Percentiles rank a stretch among this genome's conserved stretches.
Evolutionary conservation across 37 sponge, comb jelly and placozoan species (phyloP).

Genomic region (Aphrocallistes beatrix): DNA sequence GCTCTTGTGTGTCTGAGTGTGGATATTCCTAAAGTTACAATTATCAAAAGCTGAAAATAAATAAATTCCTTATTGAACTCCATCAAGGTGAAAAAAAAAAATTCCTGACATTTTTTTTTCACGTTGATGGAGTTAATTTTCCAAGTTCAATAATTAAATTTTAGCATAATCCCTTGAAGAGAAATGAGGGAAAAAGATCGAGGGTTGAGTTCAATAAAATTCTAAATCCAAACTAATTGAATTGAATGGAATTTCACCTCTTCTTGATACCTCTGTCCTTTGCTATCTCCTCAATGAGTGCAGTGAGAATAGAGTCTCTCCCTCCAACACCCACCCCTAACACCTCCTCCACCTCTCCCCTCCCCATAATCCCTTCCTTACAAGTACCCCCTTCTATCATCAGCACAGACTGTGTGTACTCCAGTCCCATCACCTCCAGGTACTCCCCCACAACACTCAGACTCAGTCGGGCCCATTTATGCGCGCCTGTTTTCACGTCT

Average conservation of each 20-base stretch:
- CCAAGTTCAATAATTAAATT: neutral
- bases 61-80: too few relatives aligned
- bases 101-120: too few relatives aligned
- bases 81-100: too few relatives aligned
- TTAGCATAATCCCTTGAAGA: too few relatives aligned
- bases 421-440: neutral
- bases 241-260: too few relatives aligned
- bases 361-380: neutral
- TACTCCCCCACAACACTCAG: neutral
- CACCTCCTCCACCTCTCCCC: neutral
- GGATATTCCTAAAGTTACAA: neutral
- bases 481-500: neutral
- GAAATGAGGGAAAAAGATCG: too few relatives aligned
- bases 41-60: too few relatives aligned
- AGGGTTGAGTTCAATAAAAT: too few relatives aligned
- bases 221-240: too few relatives aligned
- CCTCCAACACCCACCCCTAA: neutral
- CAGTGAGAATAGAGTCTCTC: neutral
- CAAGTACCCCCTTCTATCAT: neutral
- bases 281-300: neutral
- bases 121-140: neutral
- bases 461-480: neutral
- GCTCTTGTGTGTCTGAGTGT: neutral
- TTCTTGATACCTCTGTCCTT: constrained; percentile 1
- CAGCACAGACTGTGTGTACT: neutral